These are phyloP conservation scores for Linhomoeus sp. DNA, from an alignment of 2,888 invertebrate species.

Conservation along the genomic window DNA sequence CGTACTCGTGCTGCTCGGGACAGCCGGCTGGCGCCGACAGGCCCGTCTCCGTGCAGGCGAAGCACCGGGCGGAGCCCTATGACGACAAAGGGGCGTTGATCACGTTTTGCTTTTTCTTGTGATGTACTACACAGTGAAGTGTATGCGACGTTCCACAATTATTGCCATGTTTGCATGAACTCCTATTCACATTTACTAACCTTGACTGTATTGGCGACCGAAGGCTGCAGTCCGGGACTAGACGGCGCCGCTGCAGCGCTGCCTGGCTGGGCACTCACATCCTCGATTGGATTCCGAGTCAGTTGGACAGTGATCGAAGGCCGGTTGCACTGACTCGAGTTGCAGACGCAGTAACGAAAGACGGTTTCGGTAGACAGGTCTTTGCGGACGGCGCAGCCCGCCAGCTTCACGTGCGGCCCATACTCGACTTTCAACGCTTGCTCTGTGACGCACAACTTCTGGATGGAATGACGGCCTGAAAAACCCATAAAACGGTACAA, in stretches of 20 bases:
- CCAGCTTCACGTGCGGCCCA: constrained; percentile 10
- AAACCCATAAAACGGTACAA: background rate
- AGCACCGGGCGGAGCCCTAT: no score
- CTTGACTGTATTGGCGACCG: no score
- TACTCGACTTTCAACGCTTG: constrained; percentile 13
- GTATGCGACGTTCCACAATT: no score
- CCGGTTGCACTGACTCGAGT: constrained; percentile 13
- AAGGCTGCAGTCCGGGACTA: no score
- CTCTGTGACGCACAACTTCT: constrained; percentile 19
- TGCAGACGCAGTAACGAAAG: constrained; percentile 15
- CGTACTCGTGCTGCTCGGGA: background rate
- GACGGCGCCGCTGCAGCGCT: no score
- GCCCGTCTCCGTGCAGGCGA: constrained; percentile 2
- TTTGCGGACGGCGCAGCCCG: constrained; percentile 9
- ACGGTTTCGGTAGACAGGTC: background rate
- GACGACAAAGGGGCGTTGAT: no score
- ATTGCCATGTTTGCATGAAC: no score
- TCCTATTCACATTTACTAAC: background rate
- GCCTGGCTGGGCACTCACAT: background rate
- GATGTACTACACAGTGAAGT: no score
- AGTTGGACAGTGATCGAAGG: constrained; percentile 7
- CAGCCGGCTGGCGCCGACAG: background rate
- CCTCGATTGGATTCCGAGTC: background rate
- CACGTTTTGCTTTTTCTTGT: no score
- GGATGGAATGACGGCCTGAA: constrained; percentile 15